Percentiles rank a stretch among this genome's conserved stretches.
Conservation (phyloP, 2,113 vertebrate genomes). For the Gobius niger region DNA sequence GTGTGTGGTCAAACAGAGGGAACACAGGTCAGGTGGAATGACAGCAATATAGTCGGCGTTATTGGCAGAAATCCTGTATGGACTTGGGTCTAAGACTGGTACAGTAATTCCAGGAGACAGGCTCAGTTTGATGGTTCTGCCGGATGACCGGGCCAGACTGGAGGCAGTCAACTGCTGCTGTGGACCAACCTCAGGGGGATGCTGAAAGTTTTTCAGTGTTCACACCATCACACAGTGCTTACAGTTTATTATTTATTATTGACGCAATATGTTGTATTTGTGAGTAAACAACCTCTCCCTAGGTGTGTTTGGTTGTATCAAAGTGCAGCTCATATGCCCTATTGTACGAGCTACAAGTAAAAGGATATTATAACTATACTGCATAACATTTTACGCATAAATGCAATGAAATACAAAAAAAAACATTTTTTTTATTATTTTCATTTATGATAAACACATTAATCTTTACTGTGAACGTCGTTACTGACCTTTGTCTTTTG, state of each 20-base stretch:
- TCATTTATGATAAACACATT: no score
- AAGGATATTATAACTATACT: neutral
- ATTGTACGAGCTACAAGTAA: neutral
- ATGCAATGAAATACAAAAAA: no score
- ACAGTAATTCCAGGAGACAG: conserved; percentile 43
- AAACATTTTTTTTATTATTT: no score
- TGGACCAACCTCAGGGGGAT: conserved; percentile 28
- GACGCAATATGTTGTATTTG: neutral
- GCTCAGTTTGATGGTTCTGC: conserved; percentile 21
- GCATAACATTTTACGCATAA: no score
- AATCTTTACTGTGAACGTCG: no score
- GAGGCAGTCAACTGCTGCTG: conserved; percentile 42
- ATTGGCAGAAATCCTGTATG: conserved; percentile 55
- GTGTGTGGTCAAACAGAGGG: conserved; percentile 43
- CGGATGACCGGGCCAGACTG: conserved; percentile 33
- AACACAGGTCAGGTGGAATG: conserved; percentile 55
- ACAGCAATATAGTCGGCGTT: conserved; percentile 41
- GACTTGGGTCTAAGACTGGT: conserved; percentile 43
- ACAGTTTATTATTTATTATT: neutral
- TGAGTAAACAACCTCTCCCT: neutral
- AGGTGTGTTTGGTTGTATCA: neutral
- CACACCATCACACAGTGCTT: neutral
- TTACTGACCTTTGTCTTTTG: no score
- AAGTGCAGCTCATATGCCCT: neutral
- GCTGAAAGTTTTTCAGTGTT: conserved; percentile 37